Evolutionary conservation across 2,797 vertebrate species (phyloP).

Genomic region (Ceryle rudis): DNA sequence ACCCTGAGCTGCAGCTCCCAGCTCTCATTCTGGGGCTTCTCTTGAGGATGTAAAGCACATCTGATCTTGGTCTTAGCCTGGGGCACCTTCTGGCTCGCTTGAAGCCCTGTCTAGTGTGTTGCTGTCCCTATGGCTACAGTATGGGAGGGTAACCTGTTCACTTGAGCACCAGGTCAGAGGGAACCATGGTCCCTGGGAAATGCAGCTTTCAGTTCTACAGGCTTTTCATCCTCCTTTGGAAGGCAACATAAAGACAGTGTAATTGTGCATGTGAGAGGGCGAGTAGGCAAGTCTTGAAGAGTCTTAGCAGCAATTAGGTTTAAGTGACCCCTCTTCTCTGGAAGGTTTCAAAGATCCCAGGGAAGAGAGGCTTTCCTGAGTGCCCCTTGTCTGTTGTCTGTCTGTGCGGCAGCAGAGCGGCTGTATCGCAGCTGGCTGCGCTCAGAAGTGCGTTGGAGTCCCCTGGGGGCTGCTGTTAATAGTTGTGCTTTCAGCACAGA

Average conservation of each 20-base stretch:
- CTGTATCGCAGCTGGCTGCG: slow-evolving; percentile 16
- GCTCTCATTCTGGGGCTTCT: neutral
- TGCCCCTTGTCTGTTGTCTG: neutral
- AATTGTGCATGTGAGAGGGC: neutral
- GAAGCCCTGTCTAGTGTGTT: neutral
- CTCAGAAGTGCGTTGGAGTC: slow-evolving; percentile 44
- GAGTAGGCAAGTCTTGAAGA: neutral
- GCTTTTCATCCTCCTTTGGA: neutral
- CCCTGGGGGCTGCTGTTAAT: slow-evolving; percentile 52
- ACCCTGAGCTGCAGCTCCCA: neutral
- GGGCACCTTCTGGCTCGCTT: neutral
- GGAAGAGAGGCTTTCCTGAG: neutral
- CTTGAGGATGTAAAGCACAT: neutral
- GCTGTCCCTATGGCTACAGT: neutral
- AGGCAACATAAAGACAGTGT: neutral
- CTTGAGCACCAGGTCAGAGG: neutral
- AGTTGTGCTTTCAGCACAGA: neutral
- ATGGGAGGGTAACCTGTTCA: neutral
- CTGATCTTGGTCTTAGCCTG: neutral
- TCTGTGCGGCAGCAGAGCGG: neutral
- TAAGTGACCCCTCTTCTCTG: neutral
- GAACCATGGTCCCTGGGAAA: neutral
- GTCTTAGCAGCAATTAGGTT: neutral
- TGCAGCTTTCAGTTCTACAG: neutral
- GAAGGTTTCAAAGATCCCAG: neutral